Conservation (phyloP, 2,797 vertebrate species). For the Pygocentrus nattereri region DNA sequence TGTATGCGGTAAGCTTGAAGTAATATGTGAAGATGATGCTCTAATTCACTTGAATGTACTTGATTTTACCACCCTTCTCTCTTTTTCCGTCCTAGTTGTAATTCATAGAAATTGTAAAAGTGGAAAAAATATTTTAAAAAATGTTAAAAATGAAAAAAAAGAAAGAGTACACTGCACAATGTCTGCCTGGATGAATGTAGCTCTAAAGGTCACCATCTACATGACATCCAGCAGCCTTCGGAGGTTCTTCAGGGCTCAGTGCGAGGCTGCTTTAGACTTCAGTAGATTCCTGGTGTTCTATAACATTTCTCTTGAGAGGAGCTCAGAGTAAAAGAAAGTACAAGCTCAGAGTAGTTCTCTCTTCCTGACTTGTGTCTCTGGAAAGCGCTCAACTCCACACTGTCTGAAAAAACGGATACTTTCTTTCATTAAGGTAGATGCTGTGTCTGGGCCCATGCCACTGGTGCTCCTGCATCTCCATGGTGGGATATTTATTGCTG, state of each 20-base stretch:
- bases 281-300: not conserved
- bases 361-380: not conserved
- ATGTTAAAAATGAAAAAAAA: too few relatives aligned
- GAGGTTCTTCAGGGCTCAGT: not conserved
- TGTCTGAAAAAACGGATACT: not conserved
- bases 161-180: too few relatives aligned
- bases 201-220: conserved; percentile 11
- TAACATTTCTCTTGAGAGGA: not conserved
- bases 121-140: too few relatives aligned
- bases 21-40: too few relatives aligned
- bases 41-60: too few relatives aligned
- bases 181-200: not conserved
- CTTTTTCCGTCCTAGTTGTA: too few relatives aligned
- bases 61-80: too few relatives aligned
- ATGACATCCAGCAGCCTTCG: not conserved
- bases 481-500: conserved; percentile 55
- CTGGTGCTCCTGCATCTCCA: conserved; percentile 41
- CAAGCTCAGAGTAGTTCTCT: not conserved
- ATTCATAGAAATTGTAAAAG: too few relatives aligned
- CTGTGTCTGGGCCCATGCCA: conserved; percentile 20
- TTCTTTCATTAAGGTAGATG: conserved; percentile 34
- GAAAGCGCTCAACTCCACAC: not conserved
- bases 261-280: not conserved
- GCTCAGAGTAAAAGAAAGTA: not conserved
- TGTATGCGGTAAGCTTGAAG: too few relatives aligned